A percentile compares a stretch with the other conserved stretches of the same genome.
Evolutionary conservation across 2,113 vertebrate genomes (phyloP).

Genomic region (Lepus europaeus): DNA sequence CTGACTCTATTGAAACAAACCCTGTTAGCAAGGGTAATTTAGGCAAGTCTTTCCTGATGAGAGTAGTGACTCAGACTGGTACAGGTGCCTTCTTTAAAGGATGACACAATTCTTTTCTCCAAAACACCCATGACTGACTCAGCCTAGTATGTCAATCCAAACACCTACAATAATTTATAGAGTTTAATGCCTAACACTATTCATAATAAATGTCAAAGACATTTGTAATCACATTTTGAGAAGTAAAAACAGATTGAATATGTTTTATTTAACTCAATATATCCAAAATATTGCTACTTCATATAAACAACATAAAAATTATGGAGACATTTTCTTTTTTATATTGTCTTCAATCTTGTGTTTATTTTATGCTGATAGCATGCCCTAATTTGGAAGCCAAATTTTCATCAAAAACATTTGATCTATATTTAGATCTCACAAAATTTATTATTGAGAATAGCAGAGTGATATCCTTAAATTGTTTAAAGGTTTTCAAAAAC

Average conservation of each 20-base stretch:
- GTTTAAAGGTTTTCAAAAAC: constrained; percentile 46
- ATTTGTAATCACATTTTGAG: neutral
- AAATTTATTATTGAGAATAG: constrained; percentile 16
- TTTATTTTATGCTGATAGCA: neutral
- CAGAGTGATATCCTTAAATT: neutral
- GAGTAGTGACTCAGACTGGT: constrained; percentile 23
- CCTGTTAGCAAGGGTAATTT: neutral
- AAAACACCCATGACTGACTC: neutral
- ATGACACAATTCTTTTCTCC: constrained; percentile 45
- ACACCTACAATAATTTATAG: neutral
- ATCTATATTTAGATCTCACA: constrained; percentile 4
- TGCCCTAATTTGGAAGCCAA: neutral
- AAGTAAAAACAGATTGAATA: neutral
- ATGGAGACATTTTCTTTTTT: constrained; percentile 28
- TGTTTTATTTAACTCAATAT: neutral
- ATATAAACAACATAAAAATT: neutral
- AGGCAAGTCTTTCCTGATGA: neutral
- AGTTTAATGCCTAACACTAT: neutral
- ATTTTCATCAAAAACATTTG: constrained; percentile 32
- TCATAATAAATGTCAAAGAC: neutral
- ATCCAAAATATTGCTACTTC: constrained; percentile 34
- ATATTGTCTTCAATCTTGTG: neutral
- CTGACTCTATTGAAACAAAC: neutral
- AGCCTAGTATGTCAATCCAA: neutral
- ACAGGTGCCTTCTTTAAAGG: neutral